Conservation (phyloP, 2,113 vertebrate species). For the Dicentrarchus labrax region DNA sequence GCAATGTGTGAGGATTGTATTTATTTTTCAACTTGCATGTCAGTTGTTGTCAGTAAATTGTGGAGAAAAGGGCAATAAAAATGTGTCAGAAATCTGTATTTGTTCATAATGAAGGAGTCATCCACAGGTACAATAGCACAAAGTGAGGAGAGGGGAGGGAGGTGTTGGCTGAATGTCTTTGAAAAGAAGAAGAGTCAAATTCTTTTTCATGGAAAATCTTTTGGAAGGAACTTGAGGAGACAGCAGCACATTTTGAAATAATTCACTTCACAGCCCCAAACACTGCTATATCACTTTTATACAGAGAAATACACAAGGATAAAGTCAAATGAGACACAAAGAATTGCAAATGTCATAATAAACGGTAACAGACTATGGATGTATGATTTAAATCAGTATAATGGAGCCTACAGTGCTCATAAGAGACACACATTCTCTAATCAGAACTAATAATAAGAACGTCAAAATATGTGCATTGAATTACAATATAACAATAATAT, state of each 20-base stretch:
- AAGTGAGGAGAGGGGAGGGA: background rate
- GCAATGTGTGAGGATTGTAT: background rate
- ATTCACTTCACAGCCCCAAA: background rate
- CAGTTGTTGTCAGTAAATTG: background rate
- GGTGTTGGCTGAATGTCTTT: slow-evolving; percentile 24
- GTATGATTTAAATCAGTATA: background rate
- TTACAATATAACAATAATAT: too few relatives aligned
- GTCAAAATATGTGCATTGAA: too few relatives aligned
- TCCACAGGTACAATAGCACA: slow-evolving; percentile 1
- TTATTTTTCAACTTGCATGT: background rate
- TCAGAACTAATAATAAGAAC: too few relatives aligned
- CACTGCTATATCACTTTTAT: too few relatives aligned
- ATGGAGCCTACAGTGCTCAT: background rate
- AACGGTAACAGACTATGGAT: too few relatives aligned
- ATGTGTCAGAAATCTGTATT: background rate
- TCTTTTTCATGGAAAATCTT: slow-evolving; percentile 49
- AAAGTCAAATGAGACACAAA: too few relatives aligned
- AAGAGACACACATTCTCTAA: background rate
- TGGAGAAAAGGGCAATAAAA: background rate
- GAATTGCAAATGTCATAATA: background rate
- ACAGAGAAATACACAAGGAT: background rate
- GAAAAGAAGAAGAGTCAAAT: slow-evolving; percentile 32
- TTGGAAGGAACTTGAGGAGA: slow-evolving; percentile 1
- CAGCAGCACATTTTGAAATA: slow-evolving; percentile 2
- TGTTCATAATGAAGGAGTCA: background rate